phyloP scores from a whole-genome alignment of 2,888 invertebrate species.

The Omphaloscelis lunosa region DNA sequence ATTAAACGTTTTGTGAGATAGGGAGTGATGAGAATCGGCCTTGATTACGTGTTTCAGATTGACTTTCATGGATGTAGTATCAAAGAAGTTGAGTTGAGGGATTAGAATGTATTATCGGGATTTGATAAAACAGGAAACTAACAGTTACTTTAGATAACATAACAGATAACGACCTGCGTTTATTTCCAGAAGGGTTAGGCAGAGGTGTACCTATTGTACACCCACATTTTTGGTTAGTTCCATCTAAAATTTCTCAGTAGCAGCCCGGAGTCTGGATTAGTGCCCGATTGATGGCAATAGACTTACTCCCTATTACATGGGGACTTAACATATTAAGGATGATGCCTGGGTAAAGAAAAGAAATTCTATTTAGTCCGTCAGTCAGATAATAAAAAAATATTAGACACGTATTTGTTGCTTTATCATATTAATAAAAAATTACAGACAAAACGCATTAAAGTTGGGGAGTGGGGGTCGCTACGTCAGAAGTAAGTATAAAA shows the following conservation, averaged over 20 bases:
- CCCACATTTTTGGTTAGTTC: not conserved
- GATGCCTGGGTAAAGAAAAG: too few relatives aligned
- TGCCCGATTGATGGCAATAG: not conserved
- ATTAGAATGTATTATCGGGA: not conserved
- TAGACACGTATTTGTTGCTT: too few relatives aligned
- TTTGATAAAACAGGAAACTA: not conserved
- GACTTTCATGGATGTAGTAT: not conserved
- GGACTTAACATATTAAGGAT: not conserved
- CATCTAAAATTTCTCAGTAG: not conserved
- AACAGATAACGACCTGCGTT: too few relatives aligned
- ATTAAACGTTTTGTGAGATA: slow-evolving; percentile 12
- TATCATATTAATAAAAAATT: too few relatives aligned
- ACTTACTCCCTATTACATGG: not conserved
- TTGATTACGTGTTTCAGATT: not conserved
- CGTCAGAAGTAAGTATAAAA: too few relatives aligned
- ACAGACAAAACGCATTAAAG: too few relatives aligned
- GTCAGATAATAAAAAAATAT: too few relatives aligned
- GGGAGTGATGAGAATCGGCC: not conserved
- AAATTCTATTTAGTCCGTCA: too few relatives aligned
- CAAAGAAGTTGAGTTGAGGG: not conserved
- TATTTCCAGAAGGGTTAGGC: too few relatives aligned
- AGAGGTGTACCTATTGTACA: too few relatives aligned
- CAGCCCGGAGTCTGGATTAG: not conserved
- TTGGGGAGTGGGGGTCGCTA: too few relatives aligned
- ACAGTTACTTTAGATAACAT: too few relatives aligned